Base-by-base conservation (phyloP, 2,113 vertebrate genomes). In the Platanista minor region DNA sequence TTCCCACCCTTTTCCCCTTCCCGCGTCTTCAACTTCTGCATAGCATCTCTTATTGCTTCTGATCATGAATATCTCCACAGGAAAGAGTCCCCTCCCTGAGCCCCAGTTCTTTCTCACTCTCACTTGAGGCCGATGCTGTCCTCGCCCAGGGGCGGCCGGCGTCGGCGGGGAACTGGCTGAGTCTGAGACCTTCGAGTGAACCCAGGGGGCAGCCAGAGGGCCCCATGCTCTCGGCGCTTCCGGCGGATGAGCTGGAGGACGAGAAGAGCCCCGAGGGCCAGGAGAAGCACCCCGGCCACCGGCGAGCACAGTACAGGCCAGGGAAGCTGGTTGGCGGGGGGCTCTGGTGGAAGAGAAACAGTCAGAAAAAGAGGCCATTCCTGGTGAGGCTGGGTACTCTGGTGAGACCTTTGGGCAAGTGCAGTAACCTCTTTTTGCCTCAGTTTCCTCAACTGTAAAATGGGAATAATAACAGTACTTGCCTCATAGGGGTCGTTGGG, bases 91-190 rank as follows among this genome's bases (percentile, higher is more conserved):
- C 74, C 33, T 43, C 52, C 86, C 66, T 1, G 57, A 64, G 15
- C 31, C 77, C 57, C 3, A 11, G 43, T 41, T 77, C 66, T 61
- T 92, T 36, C 84, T 36, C 75, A 89, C 36, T 85, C 99, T 99
- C 96, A 99, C 99, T 99, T 98, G 98, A 99, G 99, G 25, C 99
- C 95, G 1, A 99, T 99, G 87, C 99, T 99, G 52, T 99, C 99
- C 98, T 99, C 99, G 23, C 99, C 99, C n/a, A 99, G 98, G 0
- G 99, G 99, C 25, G 99, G 99, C 87, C 99, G 96, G 49, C 99
- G 98, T 46, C 97, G 87, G 33, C 77, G 97, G 12, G 96, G 93
- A 10, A 94, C 80, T 23, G 94, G 72, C 83, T 95, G 97, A 27
- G 99, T 99, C 87, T 98, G 95, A 46, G 99, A 98, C 57, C 57